phyloP scores from a whole-genome alignment of 1,140 invertebrate species.

The Octopus bimaculoides region DNA sequence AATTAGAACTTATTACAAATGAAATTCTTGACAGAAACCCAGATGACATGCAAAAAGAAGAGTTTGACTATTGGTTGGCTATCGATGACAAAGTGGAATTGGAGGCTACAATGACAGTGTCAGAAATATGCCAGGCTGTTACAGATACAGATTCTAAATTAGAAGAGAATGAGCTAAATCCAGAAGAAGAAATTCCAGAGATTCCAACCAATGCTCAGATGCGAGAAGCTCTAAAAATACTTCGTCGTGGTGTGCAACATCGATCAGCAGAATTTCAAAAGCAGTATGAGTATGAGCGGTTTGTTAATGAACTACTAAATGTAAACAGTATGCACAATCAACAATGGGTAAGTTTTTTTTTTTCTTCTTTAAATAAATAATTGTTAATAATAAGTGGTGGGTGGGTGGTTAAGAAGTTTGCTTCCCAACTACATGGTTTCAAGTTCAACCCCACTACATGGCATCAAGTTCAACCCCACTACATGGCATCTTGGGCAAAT shows the following conservation, averaged over 20 bases:
- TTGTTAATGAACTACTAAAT: neutral
- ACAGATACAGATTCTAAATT: neutral
- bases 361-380: neutral
- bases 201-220: neutral
- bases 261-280: neutral
- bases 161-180: neutral
- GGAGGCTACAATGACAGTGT: neutral
- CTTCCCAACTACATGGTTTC: too few species aligned
- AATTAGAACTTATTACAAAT: neutral
- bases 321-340: neutral
- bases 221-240: neutral
- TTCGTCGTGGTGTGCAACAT: neutral
- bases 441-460: too few species aligned
- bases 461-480: too few species aligned
- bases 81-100: neutral
- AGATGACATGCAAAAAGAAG: neutral
- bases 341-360: neutral
- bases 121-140: neutral
- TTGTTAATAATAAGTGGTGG: neutral
- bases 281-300: neutral
- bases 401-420: too few species aligned
- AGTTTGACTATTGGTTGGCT: slow-evolving; percentile 1
- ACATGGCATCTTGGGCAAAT: too few species aligned
- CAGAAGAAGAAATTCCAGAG: neutral
- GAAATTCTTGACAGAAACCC: neutral